Base-by-base conservation (phyloP, 2,113 vertebrate genomes). In the Meleagris gallopavo region DNA sequence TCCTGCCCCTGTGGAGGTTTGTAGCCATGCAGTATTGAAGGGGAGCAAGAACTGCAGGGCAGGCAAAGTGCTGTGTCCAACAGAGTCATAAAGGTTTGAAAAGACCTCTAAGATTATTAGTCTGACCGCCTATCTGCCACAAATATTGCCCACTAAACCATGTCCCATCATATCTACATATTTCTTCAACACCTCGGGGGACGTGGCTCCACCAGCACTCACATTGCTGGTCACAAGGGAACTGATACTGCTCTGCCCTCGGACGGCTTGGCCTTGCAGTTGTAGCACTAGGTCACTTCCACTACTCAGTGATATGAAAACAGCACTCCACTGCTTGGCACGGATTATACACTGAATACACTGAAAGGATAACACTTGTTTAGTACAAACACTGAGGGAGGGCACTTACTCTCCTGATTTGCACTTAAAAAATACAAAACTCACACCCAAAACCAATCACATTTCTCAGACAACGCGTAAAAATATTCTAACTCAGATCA, bases 151-250 rank as follows among this genome's bases (percentile, higher is more conserved):
- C 52, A 54, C 27, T 29, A 54, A 29, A 54, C 52, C 27, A 54
- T 10, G 15, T 30, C 52, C 52, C 15, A 15, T 54, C 52, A 54
- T 9, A 17, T 54, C 52, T 54, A 54, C 27, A 10, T 54, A 15
- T 29, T 54, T 30, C 52, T 54, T 54, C 52, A 17, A 30, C 27
- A 29, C 15, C 27, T 54, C 2, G 9, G 52, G 27, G 52, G 52
- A 54, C 12, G 14, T 54, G 52, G 14, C 52, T 54, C 52, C 14
- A 29, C 50, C 50, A 52, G 40, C 65, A 61, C 19, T 45, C 1
- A 2, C 30, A 3, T 41, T 55, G 64, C 19, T 2, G 2, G 27
- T 24, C 40, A 50, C 0, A 1, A 71, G 16, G 9, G 11, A 40
- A 5, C 22, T 80, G 36, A 74, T 27, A 48, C 2, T 30, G 29